phyloP scores from a whole-genome alignment of 2,888 invertebrate genomes.

The Anthoptus insignis region DNA sequence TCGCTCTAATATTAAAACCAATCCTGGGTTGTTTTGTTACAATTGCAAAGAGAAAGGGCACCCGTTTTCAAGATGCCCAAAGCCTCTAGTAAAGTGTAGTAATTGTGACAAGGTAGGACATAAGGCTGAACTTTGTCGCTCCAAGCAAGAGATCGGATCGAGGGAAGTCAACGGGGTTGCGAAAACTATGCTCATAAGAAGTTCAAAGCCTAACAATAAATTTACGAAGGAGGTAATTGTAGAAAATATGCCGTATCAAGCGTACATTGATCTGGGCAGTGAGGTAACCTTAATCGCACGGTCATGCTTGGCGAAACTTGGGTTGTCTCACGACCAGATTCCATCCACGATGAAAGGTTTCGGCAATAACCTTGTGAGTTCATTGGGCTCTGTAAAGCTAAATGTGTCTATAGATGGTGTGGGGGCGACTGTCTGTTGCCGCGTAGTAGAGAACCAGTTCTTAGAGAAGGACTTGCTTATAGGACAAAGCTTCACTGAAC shows the following conservation, averaged over 20 bases:
- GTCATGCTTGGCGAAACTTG: too few relatives aligned
- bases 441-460: too few relatives aligned
- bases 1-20: neutral
- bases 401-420: neutral
- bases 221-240: conserved; percentile 34
- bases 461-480: neutral
- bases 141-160: neutral
- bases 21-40: conserved; percentile 23
- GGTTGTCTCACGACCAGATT: neutral
- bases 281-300: too few relatives aligned
- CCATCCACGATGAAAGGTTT: too few relatives aligned
- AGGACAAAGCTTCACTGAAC: neutral
- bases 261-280: conserved; percentile 9
- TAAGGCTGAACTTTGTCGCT: neutral
- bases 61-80: conserved; percentile 37
- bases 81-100: conserved; percentile 35
- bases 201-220: conserved; percentile 26
- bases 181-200: neutral
- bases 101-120: conserved; percentile 29
- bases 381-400: neutral
- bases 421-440: neutral
- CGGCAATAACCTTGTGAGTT: neutral
- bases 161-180: neutral
- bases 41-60: conserved; percentile 43
- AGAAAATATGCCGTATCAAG: conserved; percentile 13